Conservation (phyloP, 2,888 invertebrate genomes). For the Rhamphomyia laevipes region DNA sequence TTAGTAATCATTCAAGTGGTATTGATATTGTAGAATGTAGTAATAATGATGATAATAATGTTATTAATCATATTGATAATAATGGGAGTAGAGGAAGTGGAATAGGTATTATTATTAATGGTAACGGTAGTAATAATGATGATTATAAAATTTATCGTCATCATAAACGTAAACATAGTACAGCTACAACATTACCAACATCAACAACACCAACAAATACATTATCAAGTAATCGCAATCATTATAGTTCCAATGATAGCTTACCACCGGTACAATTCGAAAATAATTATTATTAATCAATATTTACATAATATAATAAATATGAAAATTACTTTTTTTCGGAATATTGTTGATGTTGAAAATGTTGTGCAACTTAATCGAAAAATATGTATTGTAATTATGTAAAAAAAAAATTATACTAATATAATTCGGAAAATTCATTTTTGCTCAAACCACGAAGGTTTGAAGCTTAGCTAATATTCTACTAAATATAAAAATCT, state of each 20-base stretch:
- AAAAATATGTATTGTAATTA: no score
- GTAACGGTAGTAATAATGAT: not conserved
- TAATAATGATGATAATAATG: not conserved
- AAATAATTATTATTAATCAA: slow-evolving; percentile 18
- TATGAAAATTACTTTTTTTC: not conserved
- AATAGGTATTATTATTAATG: slow-evolving; percentile 8
- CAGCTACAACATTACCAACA: not conserved
- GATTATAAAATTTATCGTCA: slow-evolving; percentile 14
- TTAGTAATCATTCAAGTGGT: not conserved
- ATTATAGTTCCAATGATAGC: slow-evolving; percentile 35
- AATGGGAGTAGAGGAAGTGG: slow-evolving; percentile 6
- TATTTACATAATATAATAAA: not conserved
- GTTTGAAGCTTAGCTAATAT: no score
- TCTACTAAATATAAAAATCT: no score
- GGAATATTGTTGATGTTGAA: not conserved
- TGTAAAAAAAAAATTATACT: no score
- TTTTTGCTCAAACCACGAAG: no score
- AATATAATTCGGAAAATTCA: no score
- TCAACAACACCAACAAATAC: slow-evolving; percentile 10
- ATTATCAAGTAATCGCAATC: slow-evolving; percentile 16
- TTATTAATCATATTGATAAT: not conserved
- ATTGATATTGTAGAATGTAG: not conserved
- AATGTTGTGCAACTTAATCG: not conserved
- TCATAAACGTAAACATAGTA: slow-evolving; percentile 20
- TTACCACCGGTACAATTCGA: slow-evolving; percentile 26